These are phyloP conservation scores for Elymnias hypermnestra DNA, from an alignment of 1,140 invertebrate genomes.

Conservation along the genomic window DNA sequence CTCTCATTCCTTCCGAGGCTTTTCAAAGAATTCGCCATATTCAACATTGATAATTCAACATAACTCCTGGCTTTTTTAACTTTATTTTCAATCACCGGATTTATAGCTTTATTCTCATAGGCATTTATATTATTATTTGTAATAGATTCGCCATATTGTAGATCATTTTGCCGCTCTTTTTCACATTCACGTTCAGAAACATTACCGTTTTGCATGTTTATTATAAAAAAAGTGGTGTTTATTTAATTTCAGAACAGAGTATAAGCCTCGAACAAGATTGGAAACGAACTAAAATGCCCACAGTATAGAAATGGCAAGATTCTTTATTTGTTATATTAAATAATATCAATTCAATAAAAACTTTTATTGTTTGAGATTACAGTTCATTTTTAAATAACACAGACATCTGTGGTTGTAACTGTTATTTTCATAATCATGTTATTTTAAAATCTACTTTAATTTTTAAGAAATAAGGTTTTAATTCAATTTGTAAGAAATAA, in stretches of 20 bases:
- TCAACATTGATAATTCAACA: constrained; percentile 33
- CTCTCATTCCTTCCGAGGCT: constrained; percentile 59
- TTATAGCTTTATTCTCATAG: neutral
- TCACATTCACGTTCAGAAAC: no score
- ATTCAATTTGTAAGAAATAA: no score
- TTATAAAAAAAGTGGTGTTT: neutral
- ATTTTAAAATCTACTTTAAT: no score
- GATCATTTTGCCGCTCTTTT: neutral
- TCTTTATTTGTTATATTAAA: no score
- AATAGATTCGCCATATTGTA: constrained; percentile 7
- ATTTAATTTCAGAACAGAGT: neutral
- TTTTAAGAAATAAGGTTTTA: no score
- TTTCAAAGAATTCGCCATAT: constrained; percentile 31
- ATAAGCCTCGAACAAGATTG: neutral
- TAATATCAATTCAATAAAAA: no score
- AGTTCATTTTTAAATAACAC: no score
- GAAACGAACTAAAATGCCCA: constrained; percentile 8
- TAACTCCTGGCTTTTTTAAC: constrained; percentile 47
- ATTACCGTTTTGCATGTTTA: neutral
- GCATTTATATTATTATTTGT: neutral
- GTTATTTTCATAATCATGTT: no score
- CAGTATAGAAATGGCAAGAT: no score
- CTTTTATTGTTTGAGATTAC: no score
- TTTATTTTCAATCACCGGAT: constrained; percentile 36
- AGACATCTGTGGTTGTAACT: no score